Percentiles rank a stretch among this genome's conserved stretches.
Evolutionary conservation across 2,888 invertebrate genomes (phyloP).

Genomic region (Agriopis aurantiaria): DNA sequence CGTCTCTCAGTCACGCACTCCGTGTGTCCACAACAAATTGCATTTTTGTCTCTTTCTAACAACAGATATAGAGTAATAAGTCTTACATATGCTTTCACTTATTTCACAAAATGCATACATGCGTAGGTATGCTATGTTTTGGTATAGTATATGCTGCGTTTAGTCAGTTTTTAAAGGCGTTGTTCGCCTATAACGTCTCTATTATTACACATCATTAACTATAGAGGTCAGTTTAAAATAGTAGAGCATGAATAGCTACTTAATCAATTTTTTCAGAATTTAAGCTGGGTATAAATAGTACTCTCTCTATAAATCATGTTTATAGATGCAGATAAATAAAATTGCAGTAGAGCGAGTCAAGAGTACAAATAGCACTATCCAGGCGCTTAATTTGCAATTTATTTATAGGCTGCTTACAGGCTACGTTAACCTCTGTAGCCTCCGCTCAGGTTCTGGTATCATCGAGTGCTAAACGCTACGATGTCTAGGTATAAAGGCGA

Average conservation of each 20-base stretch:
- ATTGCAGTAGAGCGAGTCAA: constrained; percentile 23
- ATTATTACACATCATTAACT: too few species aligned
- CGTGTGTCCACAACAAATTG: too few species aligned
- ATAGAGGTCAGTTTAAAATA: too few species aligned
- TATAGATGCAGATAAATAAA: constrained; percentile 39
- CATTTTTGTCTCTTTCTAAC: too few species aligned
- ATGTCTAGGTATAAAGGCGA: constrained; percentile 78
- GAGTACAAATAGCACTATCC: constrained; percentile 32
- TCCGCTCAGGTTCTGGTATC: constrained; percentile 45
- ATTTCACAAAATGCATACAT: too few species aligned
- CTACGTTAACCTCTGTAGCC: constrained; percentile 50
- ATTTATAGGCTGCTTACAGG: constrained; percentile 47
- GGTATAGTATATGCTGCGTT: too few species aligned
- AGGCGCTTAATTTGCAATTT: constrained; percentile 49
- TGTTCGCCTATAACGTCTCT: too few species aligned
- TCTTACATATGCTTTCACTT: too few species aligned
- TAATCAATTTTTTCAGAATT: background rate
- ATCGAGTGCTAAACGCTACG: constrained; percentile 62
- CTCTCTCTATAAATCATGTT: constrained; percentile 13
- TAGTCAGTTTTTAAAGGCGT: too few species aligned
- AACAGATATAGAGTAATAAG: too few species aligned
- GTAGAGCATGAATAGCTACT: background rate
- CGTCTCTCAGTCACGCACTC: too few species aligned
- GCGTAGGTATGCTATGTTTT: too few species aligned
- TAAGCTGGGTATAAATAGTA: background rate